phyloP scores from a whole-genome alignment of 2,888 invertebrate genomes.

The Leptinotarsa peninsularis region DNA sequence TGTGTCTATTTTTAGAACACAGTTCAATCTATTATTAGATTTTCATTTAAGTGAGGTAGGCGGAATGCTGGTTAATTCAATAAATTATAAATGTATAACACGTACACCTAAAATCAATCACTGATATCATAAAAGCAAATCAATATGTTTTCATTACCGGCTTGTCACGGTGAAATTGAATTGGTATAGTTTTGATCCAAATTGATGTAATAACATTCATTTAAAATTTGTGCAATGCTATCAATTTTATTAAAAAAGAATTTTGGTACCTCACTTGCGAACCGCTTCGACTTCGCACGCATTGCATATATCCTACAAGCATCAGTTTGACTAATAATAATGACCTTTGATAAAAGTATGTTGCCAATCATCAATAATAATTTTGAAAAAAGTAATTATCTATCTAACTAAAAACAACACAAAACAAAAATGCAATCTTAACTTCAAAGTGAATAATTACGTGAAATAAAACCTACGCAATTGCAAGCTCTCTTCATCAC shows the following conservation, averaged over 20 bases:
- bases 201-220: background rate
- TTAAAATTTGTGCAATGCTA: background rate
- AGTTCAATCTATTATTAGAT: background rate
- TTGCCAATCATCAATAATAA: no score
- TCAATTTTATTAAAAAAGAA: background rate
- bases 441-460: no score
- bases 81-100: background rate
- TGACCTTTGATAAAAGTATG: no score
- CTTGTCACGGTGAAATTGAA: background rate
- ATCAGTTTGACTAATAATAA: no score
- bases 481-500: no score
- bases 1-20: background rate
- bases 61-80: background rate
- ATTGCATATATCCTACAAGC: no score
- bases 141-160: slow-evolving; percentile 8
- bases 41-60: background rate
- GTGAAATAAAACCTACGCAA: no score
- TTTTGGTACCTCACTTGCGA: background rate
- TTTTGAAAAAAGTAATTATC: no score
- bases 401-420: no score
- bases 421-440: no score
- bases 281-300: no score
- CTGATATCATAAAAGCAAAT: slow-evolving; percentile 1
- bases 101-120: background rate
- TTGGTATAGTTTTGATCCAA: slow-evolving; percentile 4